Evolutionary conservation across 1,140 invertebrate genomes (phyloP), one percentile per base, ranked within the genome.

Genomic region (Drosophila kepulauana): DNA sequence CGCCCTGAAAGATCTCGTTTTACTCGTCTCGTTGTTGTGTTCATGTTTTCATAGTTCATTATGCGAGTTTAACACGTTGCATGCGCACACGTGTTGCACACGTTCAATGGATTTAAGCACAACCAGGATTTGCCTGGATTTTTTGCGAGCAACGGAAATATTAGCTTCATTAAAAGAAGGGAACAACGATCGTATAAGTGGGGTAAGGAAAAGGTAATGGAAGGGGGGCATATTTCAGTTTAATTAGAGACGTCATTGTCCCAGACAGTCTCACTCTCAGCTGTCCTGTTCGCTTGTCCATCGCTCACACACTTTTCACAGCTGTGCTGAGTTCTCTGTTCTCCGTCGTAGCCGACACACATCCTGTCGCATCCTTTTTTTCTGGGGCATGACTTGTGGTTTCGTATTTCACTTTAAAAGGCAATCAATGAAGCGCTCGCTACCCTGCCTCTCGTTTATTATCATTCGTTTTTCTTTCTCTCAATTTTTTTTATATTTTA

Each of bases 351-450:
- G 46, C 46, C 43, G 35, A 54, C 38, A 61, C 64, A 68, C 75
- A 80, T 80, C 78, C 78, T 80, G 78, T 78, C 75, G 65, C 69
- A 79, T 78, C 75, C 64, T 72, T 79, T 77, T 56, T 52, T 41
- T 3, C 13, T 38, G 13, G n/a, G 59, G 41, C 75, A 73, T 78
- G 75, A 80, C 75, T 80, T 80, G 78, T 33, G 71, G 75, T 80
- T 70, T 80, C 78, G 49, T 35, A 80, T 80, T 80, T 75, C 78
- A 78, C 61, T 58, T 78, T 78, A 75, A 78, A 80, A 78, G 75
- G 78, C 78, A 78, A 78, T 78, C 75, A 78, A 75, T 79, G 74
- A 79, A 67, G 35, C 20, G 20, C 20, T 25, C 20, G 20, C 61
- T 70, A 28, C 15, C 49, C 13, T 41, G 25, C 51, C 38, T 35